Evolutionary conservation across 2,797 vertebrate genomes (phyloP).

Genomic region (Molossus alvarezi): DNA sequence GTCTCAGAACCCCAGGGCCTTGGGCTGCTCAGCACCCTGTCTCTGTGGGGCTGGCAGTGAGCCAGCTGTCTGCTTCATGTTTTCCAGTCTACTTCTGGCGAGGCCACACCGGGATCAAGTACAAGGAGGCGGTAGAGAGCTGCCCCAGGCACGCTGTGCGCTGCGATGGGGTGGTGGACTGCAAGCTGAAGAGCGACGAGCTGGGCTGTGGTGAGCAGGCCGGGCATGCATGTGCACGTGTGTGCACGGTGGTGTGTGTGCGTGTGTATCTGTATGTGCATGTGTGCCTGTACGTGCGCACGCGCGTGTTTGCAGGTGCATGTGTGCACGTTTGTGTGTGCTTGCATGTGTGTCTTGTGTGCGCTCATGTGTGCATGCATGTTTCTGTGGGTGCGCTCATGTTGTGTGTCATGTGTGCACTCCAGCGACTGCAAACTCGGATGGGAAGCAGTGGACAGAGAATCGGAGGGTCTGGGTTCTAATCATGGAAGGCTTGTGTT

Average conservation of each 20-base stretch:
- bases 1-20: slow-evolving; percentile 76
- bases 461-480: neutral
- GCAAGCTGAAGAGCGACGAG: slow-evolving; percentile 92
- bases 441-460: neutral
- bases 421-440: neutral
- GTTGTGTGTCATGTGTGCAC: neutral
- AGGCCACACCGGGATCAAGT: slow-evolving; percentile 86
- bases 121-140: slow-evolving; percentile 90
- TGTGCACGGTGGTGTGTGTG: no score
- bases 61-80: accelerated
- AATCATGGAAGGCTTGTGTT: neutral
- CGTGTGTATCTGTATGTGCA: no score
- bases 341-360: accelerated
- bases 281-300: no score
- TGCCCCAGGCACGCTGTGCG: slow-evolving; percentile 90
- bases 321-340: neutral
- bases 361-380: accelerated
- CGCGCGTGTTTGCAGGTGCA: accelerated
- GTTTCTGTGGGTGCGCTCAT: neutral
- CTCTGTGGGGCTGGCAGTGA: neutral
- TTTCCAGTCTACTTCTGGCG: slow-evolving; percentile 90
- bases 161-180: slow-evolving; percentile 92
- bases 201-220: slow-evolving; percentile 93
- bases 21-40: slow-evolving; percentile 51
- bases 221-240: neutral